These are phyloP conservation scores for Gavia stellata DNA, from an alignment of 2,113 vertebrate genomes.

Conservation along the genomic window DNA sequence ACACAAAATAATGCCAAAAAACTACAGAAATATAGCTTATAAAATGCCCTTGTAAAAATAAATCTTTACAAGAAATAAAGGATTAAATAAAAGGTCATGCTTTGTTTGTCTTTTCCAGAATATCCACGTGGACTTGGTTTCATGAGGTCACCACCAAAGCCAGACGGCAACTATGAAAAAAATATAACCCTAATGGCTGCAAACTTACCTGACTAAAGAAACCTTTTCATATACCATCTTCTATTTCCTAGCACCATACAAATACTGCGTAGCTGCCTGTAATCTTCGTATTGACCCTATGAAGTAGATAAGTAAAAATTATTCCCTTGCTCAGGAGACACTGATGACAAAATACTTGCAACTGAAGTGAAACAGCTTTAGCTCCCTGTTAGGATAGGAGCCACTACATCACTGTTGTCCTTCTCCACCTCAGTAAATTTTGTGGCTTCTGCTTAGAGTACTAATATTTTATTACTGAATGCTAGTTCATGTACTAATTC, in stretches of 20 bases:
- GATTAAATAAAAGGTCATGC: not conserved
- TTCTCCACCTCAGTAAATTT: not conserved
- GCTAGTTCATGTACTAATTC: not conserved
- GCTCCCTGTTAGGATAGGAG: not conserved
- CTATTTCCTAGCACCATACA: not conserved
- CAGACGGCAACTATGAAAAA: not conserved
- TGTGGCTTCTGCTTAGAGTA: not conserved
- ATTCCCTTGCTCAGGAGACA: not conserved
- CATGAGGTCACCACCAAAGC: not conserved
- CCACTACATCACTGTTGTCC: not conserved
- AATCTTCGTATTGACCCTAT: not conserved
- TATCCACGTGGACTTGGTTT: not conserved
- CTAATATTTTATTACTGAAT: not conserved
- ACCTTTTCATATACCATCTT: not conserved
- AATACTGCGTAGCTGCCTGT: not conserved
- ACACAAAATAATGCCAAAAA: not conserved
- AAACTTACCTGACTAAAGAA: not conserved
- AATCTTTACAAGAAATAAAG: not conserved
- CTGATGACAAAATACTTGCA: not conserved
- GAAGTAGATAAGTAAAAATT: not conserved
- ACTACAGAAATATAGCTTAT: not conserved
- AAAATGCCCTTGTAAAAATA: not conserved
- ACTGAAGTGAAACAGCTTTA: not conserved
- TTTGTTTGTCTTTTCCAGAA: not conserved
- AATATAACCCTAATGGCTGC: not conserved